A percentile compares a stretch with the other conserved stretches of the same genome.
Evolutionary conservation across 2,797 vertebrate genomes (phyloP).

Genomic region (Spinibarbus caldwelli): DNA sequence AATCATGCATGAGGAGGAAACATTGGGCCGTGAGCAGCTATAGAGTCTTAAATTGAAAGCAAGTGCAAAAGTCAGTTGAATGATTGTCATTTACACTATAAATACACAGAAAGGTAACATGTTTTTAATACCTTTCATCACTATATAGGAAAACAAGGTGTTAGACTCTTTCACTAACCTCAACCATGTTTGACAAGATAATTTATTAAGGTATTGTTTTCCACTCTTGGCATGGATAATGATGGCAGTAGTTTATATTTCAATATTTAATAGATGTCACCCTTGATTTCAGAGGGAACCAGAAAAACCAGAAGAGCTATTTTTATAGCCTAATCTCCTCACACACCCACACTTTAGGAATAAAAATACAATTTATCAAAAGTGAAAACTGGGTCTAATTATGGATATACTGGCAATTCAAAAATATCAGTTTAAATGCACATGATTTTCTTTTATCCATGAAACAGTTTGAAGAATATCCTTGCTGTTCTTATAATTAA

Average conservation of each 20-base stretch:
- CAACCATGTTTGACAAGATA: neutral
- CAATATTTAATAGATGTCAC: neutral
- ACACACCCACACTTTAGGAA: neutral
- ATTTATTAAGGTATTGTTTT: neutral
- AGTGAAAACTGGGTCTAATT: neutral
- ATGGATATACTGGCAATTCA: neutral
- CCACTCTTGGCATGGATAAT: neutral
- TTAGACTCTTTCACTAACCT: neutral
- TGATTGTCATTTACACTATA: slow-evolving; percentile 54
- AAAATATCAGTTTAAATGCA: neutral
- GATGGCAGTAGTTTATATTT: neutral
- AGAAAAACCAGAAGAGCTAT: neutral
- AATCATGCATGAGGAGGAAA: slow-evolving; percentile 15
- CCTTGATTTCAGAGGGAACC: neutral
- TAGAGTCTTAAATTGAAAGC: neutral
- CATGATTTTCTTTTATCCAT: neutral
- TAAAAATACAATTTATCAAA: neutral
- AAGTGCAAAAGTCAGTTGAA: slow-evolving; percentile 35
- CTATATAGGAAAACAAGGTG: neutral
- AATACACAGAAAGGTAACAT: slow-evolving; percentile 38
- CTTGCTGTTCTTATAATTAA: neutral
- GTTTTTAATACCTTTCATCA: neutral
- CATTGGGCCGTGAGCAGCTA: neutral
- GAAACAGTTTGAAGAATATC: neutral
- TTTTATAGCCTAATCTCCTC: neutral